These are phyloP conservation scores for Parnassius orleans DNA, from an alignment of 2,888 invertebrate genomes.

Conservation along the genomic window DNA sequence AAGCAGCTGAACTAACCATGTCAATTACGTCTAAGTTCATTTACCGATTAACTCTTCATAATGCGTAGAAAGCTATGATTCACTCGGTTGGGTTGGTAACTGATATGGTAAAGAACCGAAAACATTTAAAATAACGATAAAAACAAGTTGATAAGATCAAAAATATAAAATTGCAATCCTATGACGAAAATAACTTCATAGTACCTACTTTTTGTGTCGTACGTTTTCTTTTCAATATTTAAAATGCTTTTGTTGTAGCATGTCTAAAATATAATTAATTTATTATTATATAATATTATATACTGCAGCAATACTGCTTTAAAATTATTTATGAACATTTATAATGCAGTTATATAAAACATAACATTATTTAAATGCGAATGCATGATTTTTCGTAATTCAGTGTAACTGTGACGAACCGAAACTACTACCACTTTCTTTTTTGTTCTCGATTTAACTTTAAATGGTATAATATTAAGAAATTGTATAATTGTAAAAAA, in stretches of 20 bases:
- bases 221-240: no score
- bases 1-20: constrained; percentile 3
- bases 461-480: constrained; percentile 9
- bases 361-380: neutral
- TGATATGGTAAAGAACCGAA: constrained; percentile 3
- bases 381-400: constrained; percentile 6
- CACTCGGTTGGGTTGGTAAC: constrained; percentile 8
- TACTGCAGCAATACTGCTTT: neutral
- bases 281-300: no score
- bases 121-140: constrained; percentile 1
- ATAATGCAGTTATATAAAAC: neutral
- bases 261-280: no score
- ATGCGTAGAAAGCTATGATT: constrained; percentile 15
- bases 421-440: constrained; percentile 19
- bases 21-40: constrained; percentile 19
- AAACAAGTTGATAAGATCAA: constrained; percentile 4
- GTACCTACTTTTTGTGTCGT: no score
- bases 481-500: neutral
- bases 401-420: constrained; percentile 2
- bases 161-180: constrained; percentile 1
- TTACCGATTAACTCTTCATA: constrained; percentile 10
- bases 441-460: constrained; percentile 21
- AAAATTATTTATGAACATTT: neutral
- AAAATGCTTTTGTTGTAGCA: no score
- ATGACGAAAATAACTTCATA: neutral